Percentiles rank a stretch among this genome's conserved stretches.
Conservation (phyloP, 2,888 invertebrate genomes). For the Lithophane socia region DNA sequence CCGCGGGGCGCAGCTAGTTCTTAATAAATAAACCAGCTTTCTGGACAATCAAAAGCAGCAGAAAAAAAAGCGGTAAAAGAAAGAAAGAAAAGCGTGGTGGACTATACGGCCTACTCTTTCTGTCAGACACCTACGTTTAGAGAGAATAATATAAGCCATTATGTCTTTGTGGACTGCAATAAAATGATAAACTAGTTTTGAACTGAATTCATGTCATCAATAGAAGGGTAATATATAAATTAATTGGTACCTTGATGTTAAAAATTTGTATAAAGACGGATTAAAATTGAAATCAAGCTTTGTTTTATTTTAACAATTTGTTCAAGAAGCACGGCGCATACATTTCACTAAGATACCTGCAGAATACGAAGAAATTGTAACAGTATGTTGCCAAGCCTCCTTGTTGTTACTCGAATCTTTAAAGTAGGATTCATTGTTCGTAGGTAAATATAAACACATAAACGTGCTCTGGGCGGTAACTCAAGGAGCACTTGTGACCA, state of each 20-base stretch:
- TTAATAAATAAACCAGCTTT: background rate
- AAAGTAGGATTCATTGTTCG: constrained; percentile 53
- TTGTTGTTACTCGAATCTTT: constrained; percentile 29
- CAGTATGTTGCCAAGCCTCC: constrained; percentile 35
- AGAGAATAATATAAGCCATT: background rate
- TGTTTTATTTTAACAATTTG: background rate
- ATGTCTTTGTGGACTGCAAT: background rate
- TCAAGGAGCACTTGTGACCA: constrained; percentile 57
- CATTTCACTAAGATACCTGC: constrained; percentile 22
- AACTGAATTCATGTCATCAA: background rate
- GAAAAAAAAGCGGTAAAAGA: too few relatives aligned
- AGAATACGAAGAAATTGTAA: constrained; percentile 49
- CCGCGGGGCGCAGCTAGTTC: too few relatives aligned
- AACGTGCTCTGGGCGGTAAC: constrained; percentile 56
- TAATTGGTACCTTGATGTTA: background rate
- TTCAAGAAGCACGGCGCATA: constrained; percentile 26
- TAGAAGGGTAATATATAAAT: background rate
- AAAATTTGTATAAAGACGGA: background rate
- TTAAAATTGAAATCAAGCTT: background rate
- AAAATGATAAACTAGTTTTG: background rate
- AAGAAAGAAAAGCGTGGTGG: background rate
- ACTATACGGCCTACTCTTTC: background rate
- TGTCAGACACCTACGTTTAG: background rate
- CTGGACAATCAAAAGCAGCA: background rate
- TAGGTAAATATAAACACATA: constrained; percentile 51